A percentile compares a stretch with the other conserved stretches of the same genome.
Evolutionary conservation across 2,113 vertebrate species (phyloP).

Genomic region (Embiotoca jacksoni): DNA sequence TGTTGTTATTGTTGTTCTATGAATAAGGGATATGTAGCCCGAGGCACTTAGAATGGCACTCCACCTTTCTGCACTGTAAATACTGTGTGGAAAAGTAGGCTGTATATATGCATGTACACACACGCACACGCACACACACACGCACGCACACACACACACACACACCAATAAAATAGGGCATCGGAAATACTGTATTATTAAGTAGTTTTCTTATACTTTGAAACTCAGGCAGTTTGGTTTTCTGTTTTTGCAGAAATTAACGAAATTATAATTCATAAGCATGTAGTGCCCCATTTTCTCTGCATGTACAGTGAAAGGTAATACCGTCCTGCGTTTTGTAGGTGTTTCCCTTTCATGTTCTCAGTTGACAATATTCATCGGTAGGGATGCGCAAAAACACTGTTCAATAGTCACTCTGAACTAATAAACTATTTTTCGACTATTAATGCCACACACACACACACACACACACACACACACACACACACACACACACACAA

Average conservation of each 20-base stretch:
- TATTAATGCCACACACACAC: no score
- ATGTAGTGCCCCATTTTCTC: background rate
- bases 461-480: no score
- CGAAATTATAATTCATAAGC: constrained; percentile 27
- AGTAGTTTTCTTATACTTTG: constrained; percentile 23
- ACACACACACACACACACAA: no score
- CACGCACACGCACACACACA: constrained; percentile 13
- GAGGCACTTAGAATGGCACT: constrained; percentile 44
- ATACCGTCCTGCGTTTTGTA: background rate
- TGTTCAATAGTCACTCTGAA: no score
- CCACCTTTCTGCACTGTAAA: constrained; percentile 57
- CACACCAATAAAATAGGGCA: constrained; percentile 28
- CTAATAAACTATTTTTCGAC: no score
- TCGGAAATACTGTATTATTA: constrained; percentile 32
- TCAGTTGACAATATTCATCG: no score
- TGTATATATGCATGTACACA: constrained; percentile 33
- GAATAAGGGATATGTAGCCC: constrained; percentile 64
- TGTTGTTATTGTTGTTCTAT: constrained; percentile 69
- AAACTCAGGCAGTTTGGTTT: constrained; percentile 31
- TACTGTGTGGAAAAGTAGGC: constrained; percentile 25
- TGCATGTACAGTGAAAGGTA: background rate
- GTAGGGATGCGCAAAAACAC: no score
- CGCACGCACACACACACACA: background rate
- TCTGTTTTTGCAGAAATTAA: constrained; percentile 15
- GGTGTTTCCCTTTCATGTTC: no score